Conservation (phyloP, 1,140 invertebrate species). For the Orius insidiosus region DNA sequence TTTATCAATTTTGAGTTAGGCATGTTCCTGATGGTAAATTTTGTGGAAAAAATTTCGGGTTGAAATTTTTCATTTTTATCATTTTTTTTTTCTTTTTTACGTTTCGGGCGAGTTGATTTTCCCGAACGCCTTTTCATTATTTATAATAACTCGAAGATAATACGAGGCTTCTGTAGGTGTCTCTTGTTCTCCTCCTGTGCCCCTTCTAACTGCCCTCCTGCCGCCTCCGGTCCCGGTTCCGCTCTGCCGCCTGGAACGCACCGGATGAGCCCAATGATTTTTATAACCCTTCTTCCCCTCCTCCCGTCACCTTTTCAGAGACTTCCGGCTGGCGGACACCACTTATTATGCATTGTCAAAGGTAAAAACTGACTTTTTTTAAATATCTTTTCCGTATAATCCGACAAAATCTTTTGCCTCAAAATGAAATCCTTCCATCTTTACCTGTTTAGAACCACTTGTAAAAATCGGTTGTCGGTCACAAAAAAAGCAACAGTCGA, state of each 20-base stretch:
- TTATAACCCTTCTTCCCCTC: constrained; percentile 18
- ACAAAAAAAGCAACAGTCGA: no score
- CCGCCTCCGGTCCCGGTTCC: not conserved
- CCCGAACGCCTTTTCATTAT: not conserved
- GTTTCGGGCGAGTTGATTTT: not conserved
- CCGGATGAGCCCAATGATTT: constrained; percentile 21
- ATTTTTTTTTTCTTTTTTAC: not conserved
- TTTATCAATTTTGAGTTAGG: no score
- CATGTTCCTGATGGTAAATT: no score
- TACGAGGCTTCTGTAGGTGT: not conserved
- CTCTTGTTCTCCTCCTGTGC: not conserved
- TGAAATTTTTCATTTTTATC: not conserved
- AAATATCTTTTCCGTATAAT: no score
- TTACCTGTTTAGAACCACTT: no score
- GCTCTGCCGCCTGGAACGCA: constrained; percentile 19
- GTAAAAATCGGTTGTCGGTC: no score
- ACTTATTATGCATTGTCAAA: constrained; percentile 21
- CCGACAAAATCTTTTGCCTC: no score
- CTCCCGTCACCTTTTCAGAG: not conserved
- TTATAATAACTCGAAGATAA: not conserved
- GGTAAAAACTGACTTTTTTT: constrained; percentile 4
- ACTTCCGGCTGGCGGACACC: constrained; percentile 3
- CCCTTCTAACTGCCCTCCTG: constrained; percentile 6
- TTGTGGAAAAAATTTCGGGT: no score
- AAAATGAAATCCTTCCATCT: no score